These are phyloP conservation scores for Trichonephila clavata DNA, from an alignment of 1,140 invertebrate species.

Conservation along the genomic window DNA sequence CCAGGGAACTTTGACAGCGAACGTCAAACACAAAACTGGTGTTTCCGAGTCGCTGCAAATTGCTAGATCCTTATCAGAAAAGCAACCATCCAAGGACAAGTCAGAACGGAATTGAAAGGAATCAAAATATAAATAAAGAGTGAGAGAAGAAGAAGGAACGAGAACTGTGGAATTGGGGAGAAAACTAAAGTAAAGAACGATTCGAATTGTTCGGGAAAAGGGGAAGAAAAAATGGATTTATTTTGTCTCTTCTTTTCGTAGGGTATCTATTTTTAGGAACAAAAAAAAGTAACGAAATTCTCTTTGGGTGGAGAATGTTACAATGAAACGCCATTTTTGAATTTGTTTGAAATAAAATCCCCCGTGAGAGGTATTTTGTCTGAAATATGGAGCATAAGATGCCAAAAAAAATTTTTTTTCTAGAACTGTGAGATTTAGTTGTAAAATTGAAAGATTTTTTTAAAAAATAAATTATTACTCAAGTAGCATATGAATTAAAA, in stretches of 20 bases:
- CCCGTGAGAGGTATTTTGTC: too few relatives aligned
- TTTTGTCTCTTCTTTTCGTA: background rate
- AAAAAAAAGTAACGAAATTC: too few relatives aligned
- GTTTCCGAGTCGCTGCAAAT: slow-evolving; percentile 51
- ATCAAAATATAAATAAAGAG: background rate
- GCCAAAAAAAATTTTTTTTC: too few relatives aligned
- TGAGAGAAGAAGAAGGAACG: background rate
- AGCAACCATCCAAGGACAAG: slow-evolving; percentile 47
- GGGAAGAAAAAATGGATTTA: background rate
- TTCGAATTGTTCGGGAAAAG: background rate
- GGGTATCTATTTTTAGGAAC: background rate
- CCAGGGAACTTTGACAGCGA: background rate
- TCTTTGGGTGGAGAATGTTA: background rate
- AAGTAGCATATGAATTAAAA: too few relatives aligned
- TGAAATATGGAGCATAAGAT: too few relatives aligned
- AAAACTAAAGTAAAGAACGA: background rate
- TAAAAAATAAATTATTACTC: too few relatives aligned
- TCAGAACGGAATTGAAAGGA: background rate
- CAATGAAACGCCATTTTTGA: too few relatives aligned
- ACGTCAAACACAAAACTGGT: slow-evolving; percentile 56
- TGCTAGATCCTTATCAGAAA: slow-evolving; percentile 59
- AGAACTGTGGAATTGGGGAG: background rate
- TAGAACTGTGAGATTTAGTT: too few relatives aligned
- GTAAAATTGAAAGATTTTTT: too few relatives aligned
- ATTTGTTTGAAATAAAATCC: too few relatives aligned